Percentiles rank a stretch among this genome's conserved stretches.
Conservation (phyloP, 2,797 vertebrate genomes). For the Synanceia verrucosa region DNA sequence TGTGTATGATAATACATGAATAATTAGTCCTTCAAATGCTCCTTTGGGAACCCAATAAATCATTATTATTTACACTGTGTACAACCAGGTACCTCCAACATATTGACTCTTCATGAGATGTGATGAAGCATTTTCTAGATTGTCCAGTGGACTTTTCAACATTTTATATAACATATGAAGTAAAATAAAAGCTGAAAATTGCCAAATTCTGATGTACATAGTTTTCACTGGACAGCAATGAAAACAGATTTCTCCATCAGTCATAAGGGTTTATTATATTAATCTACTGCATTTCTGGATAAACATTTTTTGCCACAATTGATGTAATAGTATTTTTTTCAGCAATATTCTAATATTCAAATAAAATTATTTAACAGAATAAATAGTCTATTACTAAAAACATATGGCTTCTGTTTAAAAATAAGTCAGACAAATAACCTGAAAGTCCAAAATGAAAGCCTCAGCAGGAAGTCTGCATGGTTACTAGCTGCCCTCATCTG, state of each 20-base stretch:
- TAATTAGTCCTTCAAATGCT: background rate
- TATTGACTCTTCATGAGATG: too few relatives aligned
- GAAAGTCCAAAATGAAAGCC: background rate
- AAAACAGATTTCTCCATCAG: background rate
- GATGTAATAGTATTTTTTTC: background rate
- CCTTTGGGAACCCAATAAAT: background rate
- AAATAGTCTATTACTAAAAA: background rate
- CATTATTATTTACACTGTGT: background rate
- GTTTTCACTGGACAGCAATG: background rate
- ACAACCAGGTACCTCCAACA: too few relatives aligned
- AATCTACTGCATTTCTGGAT: background rate
- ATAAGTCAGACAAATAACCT: background rate
- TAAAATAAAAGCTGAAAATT: too few relatives aligned
- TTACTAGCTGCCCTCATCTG: background rate
- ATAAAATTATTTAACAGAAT: background rate
- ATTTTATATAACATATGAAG: too few relatives aligned
- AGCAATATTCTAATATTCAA: background rate
- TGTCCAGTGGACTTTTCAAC: too few relatives aligned
- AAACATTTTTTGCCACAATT: background rate
- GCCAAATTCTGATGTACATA: too few relatives aligned
- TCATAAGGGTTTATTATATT: background rate
- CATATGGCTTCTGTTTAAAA: background rate
- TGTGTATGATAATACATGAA: background rate
- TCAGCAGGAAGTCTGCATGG: background rate
- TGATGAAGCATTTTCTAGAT: too few relatives aligned